Evolutionary conservation across 2,113 vertebrate genomes (phyloP).

Genomic region (Ammodytes dubius): DNA sequence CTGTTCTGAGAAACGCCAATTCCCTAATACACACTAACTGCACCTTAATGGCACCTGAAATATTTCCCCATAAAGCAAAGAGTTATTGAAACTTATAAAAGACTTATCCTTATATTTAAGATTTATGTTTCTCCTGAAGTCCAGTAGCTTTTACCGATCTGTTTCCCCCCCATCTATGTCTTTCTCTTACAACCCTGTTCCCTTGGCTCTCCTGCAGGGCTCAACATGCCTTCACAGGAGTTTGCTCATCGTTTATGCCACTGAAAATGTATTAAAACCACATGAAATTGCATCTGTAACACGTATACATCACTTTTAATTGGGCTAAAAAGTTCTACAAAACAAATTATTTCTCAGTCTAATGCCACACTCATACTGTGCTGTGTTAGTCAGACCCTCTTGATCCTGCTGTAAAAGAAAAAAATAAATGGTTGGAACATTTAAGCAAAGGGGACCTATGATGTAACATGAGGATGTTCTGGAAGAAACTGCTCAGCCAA

Average conservation of each 20-base stretch:
- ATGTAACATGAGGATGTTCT: constrained; percentile 40
- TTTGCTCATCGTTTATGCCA: constrained; percentile 43
- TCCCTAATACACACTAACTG: too few species aligned
- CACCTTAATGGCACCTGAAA: constrained; percentile 1
- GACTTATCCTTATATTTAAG: background rate
- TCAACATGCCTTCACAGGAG: constrained; percentile 40
- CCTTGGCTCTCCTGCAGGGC: constrained; percentile 35
- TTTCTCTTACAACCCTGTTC: constrained; percentile 36
- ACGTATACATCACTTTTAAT: constrained; percentile 39
- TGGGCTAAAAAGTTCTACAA: constrained; percentile 10
- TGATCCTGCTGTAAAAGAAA: constrained; percentile 21
- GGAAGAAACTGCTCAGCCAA: constrained; percentile 8
- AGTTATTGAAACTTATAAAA: constrained; percentile 3
- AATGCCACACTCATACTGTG: background rate
- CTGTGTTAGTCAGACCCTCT: constrained; percentile 14
- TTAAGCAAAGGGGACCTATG: constrained; percentile 11
- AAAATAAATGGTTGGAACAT: constrained; percentile 11
- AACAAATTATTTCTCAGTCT: constrained; percentile 35
- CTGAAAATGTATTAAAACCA: constrained; percentile 53
- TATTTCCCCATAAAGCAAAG: background rate
- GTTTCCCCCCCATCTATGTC: background rate
- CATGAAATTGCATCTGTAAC: constrained; percentile 33
- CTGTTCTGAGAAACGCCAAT: too few species aligned
- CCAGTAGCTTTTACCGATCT: background rate
- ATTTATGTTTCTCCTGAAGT: constrained; percentile 6